These are phyloP conservation scores for Poliocrania exsul DNA, from an alignment of 2,797 vertebrate species.

Conservation along the genomic window DNA sequence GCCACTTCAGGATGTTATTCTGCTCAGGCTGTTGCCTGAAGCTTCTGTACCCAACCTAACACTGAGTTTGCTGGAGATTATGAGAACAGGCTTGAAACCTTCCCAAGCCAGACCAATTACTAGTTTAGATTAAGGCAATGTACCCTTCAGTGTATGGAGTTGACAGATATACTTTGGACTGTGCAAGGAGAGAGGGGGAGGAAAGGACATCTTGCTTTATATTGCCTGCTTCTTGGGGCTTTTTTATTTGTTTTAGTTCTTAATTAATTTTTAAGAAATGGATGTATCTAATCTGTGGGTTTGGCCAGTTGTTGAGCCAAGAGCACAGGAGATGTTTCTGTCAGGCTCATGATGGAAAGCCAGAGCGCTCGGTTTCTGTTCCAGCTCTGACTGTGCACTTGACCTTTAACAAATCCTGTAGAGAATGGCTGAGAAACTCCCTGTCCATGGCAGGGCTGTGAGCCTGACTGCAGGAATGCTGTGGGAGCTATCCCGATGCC, in stretches of 20 bases:
- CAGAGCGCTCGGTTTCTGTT: background rate
- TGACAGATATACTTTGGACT: background rate
- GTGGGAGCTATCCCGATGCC: rapidly evolving
- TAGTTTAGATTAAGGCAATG: background rate
- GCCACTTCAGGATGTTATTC: background rate
- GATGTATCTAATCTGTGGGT: slow-evolving; percentile 15
- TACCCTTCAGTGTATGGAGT: background rate
- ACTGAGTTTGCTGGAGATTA: background rate
- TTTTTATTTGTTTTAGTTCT: background rate
- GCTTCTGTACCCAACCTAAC: background rate
- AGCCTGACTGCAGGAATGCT: background rate
- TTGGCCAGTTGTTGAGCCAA: slow-evolving; percentile 12
- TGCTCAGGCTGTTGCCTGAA: background rate
- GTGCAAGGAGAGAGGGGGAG: background rate
- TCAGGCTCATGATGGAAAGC: background rate
- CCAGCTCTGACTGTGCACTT: slow-evolving; percentile 16
- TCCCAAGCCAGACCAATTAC: background rate
- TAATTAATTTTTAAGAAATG: slow-evolving; percentile 32
- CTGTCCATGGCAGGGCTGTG: background rate
- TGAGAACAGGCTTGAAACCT: background rate
- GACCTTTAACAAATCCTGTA: background rate
- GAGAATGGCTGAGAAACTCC: background rate
- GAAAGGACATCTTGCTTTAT: background rate
- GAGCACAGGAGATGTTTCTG: background rate
- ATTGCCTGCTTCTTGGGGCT: background rate